phyloP scores from a whole-genome alignment of 2,797 vertebrate species.

The Oreonectes daqikongensis region DNA sequence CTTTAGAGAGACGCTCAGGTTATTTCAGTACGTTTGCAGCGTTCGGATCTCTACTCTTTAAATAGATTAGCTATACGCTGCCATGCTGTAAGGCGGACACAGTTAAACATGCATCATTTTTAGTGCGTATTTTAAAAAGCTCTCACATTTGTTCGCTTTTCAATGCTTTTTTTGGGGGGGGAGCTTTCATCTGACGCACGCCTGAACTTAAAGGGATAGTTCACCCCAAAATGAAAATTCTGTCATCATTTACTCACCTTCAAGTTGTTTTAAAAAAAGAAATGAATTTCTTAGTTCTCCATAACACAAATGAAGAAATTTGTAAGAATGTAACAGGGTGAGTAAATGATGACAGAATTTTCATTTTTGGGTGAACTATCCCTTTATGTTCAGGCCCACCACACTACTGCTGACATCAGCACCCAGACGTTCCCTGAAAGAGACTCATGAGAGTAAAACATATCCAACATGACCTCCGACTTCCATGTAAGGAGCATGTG shows the following conservation, averaged over 20 bases:
- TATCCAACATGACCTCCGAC: neutral
- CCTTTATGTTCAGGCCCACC: neutral
- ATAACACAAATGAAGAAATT: too few relatives aligned
- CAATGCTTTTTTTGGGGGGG: neutral
- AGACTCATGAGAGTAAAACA: constrained; percentile 19
- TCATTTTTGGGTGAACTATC: too few relatives aligned
- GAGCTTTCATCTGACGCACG: neutral
- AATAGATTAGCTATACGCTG: constrained; percentile 70
- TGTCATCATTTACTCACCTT: too few relatives aligned
- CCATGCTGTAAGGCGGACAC: constrained; percentile 69
- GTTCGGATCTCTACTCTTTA: constrained; percentile 70
- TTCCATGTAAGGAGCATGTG: constrained; percentile 36
- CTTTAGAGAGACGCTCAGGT: constrained; percentile 70
- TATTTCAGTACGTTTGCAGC: constrained; percentile 76
- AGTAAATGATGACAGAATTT: too few relatives aligned
- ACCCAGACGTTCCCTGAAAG: constrained; percentile 10
- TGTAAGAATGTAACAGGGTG: too few relatives aligned
- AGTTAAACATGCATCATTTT: constrained; percentile 54
- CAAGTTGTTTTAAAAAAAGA: too few relatives aligned
- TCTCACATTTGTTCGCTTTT: neutral
- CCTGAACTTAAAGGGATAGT: too few relatives aligned
- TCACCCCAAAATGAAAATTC: too few relatives aligned
- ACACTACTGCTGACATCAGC: constrained; percentile 23
- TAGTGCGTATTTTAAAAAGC: neutral
- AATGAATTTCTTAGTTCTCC: too few relatives aligned